Base-by-base conservation (phyloP, 1,140 invertebrate genomes). In the Drosophila littoralis region DNA sequence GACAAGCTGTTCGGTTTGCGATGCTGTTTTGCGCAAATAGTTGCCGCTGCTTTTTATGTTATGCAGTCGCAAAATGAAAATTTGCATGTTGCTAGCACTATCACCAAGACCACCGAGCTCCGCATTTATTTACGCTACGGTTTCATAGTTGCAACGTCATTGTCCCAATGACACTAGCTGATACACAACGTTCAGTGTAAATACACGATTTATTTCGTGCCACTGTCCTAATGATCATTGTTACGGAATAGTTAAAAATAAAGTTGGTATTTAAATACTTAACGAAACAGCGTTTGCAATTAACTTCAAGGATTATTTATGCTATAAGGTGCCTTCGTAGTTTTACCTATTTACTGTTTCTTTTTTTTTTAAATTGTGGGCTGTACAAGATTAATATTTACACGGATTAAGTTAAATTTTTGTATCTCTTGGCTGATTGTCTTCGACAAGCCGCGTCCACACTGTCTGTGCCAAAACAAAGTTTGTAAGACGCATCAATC, bases 1-100 rank as follows among this genome's bases (percentile, higher is more conserved):
- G 84, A 89, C 84, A 89, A 89, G 81, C 84, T 89, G 84, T 77
- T 89, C 84, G 84, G 60, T 78, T 89, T 75, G 82, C 79, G 64
- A 66, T 86, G 59, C 82, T 89, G 60, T 71, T 71, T 65, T 77
- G 73, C 67, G 70, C 79, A 82, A 82, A 82, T 82, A 82, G 79
- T 83, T 79, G 63, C 32, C 60, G 55, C 58, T 54, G 22, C 45
- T 64, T 67, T 59, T 74, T 43, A 45, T 71, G 59, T 71, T 52
- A 46, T 64, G 13, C 13, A 35, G 15, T 63, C 22, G 48, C 33
- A 35, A 67, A 60, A 58, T 67, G 51, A 17, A 73, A 73, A 73
- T 74, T 68, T 75, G 43, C 52, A 75, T 70, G 51, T 65, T 71
- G 48, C 33, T 45, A 59, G 17, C 28, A 67, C 59, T 22, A 52